Evolutionary conservation across 2,888 invertebrate genomes (phyloP).

Genomic region (Trissolcus brochymenae): DNA sequence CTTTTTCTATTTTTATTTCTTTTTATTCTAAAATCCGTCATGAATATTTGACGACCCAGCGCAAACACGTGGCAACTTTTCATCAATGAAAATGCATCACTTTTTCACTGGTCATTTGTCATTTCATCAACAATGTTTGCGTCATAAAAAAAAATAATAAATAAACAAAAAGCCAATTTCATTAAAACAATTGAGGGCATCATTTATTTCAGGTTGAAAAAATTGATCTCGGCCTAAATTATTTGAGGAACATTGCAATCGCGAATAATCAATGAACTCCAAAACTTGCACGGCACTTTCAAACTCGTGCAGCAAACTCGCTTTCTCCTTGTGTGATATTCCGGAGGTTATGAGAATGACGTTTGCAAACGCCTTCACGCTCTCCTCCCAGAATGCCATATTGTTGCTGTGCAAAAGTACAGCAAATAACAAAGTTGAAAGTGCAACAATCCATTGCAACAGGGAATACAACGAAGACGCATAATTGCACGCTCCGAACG

Average conservation of each 20-base stretch:
- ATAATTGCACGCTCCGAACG: not conserved
- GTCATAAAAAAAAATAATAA: too few species aligned
- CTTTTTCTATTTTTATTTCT: too few species aligned
- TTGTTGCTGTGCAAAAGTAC: conserved; percentile 37
- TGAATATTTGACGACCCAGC: conserved; percentile 25
- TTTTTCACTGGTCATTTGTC: not conserved
- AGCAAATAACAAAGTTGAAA: conserved; percentile 48
- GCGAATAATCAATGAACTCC: conserved; percentile 49
- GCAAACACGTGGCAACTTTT: conserved; percentile 40
- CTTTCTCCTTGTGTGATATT: conserved; percentile 49
- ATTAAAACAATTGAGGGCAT: not conserved
- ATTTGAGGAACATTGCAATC: conserved; percentile 12
- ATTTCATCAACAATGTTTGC: too few species aligned
- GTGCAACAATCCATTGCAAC: conserved; percentile 48
- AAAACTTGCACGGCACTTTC: conserved; percentile 46
- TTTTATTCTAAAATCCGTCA: too few species aligned
- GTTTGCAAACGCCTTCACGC: conserved; percentile 38
- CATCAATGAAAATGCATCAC: conserved; percentile 29
- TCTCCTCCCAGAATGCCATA: conserved; percentile 28
- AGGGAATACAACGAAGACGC: conserved; percentile 26
- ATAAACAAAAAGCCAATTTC: not conserved
- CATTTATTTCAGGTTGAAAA: too few species aligned
- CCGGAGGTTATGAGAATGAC: conserved; percentile 52
- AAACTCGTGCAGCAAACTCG: conserved; percentile 45
- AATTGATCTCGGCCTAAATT: too few species aligned